Conservation (phyloP, 1,140 invertebrate genomes). For the Colletes gigas region DNA sequence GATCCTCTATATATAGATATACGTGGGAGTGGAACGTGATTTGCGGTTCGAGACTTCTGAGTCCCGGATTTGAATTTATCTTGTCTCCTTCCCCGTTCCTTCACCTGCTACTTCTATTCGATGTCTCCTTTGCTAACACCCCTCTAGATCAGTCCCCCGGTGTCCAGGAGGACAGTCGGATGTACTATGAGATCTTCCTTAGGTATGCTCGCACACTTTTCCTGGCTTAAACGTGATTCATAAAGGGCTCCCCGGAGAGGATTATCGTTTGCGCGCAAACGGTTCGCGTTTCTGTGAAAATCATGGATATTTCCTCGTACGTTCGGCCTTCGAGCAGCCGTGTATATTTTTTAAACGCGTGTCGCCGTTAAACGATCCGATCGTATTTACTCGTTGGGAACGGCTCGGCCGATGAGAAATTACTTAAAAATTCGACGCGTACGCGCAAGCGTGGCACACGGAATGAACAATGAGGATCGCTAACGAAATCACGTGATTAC, state of each 20-base stretch:
- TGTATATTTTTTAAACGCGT: neutral
- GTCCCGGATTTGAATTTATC: slow-evolving; percentile 78
- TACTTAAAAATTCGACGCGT: slow-evolving; percentile 4
- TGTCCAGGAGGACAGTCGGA: slow-evolving; percentile 55
- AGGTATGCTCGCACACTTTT: slow-evolving; percentile 23
- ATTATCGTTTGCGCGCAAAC: slow-evolving; percentile 59
- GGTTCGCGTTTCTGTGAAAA: slow-evolving; percentile 47
- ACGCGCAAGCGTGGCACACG: neutral
- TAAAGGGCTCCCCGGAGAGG: slow-evolving; percentile 44
- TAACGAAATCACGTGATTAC: slow-evolving; percentile 63
- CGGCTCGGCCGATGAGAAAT: neutral
- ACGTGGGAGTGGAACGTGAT: slow-evolving; percentile 73
- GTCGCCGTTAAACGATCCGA: neutral
- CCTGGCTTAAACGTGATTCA: slow-evolving; percentile 53
- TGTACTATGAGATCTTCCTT: slow-evolving; percentile 56
- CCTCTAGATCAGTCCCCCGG: slow-evolving; percentile 41
- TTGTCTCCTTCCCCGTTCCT: slow-evolving; percentile 59
- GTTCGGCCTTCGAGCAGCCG: neutral
- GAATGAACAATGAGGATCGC: slow-evolving; percentile 48
- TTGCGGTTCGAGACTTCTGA: slow-evolving; percentile 73
- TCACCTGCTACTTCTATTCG: slow-evolving; percentile 58
- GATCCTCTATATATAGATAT: slow-evolving; percentile 65
- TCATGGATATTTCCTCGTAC: slow-evolving; percentile 12
- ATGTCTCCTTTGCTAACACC: slow-evolving; percentile 43
- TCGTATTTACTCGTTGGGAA: neutral